Evolutionary conservation across 2,113 vertebrate genomes (phyloP).

Genomic region (Apteryx owenii): DNA sequence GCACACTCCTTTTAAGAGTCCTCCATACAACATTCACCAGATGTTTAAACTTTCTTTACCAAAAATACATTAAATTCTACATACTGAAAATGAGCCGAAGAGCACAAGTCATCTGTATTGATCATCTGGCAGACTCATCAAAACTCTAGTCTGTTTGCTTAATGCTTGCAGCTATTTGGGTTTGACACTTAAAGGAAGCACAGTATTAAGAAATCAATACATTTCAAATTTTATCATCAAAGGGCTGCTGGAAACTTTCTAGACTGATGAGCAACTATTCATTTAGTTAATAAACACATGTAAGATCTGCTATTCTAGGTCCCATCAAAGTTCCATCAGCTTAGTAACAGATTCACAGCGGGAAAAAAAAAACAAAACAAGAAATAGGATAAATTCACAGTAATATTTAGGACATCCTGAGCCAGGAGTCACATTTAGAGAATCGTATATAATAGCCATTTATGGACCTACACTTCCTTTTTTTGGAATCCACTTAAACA

Average conservation of each 20-base stretch:
- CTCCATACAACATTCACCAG: not conserved
- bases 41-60: not conserved
- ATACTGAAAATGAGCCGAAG: not conserved
- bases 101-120: not conserved
- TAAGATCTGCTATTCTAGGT: not conserved
- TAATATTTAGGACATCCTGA: not conserved
- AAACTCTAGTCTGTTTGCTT: not conserved
- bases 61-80: not conserved
- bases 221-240: not conserved
- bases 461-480: not conserved
- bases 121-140: not conserved
- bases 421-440: not conserved
- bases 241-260: not conserved
- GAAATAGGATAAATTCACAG: not conserved
- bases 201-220: not conserved
- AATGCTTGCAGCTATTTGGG: not conserved
- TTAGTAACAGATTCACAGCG: not conserved
- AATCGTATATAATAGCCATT: not conserved
- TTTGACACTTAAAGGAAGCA: not conserved
- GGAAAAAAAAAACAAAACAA: not conserved
- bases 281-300: not conserved
- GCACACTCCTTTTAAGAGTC: not conserved
- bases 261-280: not conserved
- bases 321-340: not conserved
- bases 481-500: not conserved